Evolutionary conservation across 2,888 invertebrate genomes (phyloP), one percentile per base, ranked within the genome.

Genomic region (Halocaridina rubra): DNA sequence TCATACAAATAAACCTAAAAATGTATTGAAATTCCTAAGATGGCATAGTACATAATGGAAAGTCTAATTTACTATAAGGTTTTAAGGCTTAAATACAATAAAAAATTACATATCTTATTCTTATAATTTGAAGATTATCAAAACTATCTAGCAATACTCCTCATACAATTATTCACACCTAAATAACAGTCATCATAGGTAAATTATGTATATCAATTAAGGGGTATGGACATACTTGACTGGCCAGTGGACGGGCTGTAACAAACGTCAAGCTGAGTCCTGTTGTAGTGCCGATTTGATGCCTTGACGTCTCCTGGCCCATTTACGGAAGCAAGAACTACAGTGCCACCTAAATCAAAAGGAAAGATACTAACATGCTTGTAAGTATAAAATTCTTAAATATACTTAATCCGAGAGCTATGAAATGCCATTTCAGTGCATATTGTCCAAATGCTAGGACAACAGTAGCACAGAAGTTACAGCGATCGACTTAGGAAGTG

Each of bases 281-380:
- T 46, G 32, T 81, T 78, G 39, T 81, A 78, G 8, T 33, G 67
- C 3, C 86, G 77, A 29, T 86, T 81, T 30, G 79, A 86, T 29
- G 61, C 53, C 81, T 86, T 86, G 29, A 82, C 81, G 61, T 86
- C 86, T 13, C 78, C 81, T n/a, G 86, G 86, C 1, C 86, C 86
- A 79, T 86, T 81, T n/a, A 86, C 86, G 53, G 86, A 86, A 16
- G 81, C 86, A 61, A 86, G 72, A 16, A 79, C 81, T 13, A 82
- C 81, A 3, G 81, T 86, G 39, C 64, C 53, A 3, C 81, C 86
- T 86, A 71, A n/a, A 59, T 30, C 8, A 67, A 75, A 7, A 27
- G 27, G n/a, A 27, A 24, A 61, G 19, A 30, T 19, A 57, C n/a
- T 46, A 22, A 39, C n/a, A 75, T 3, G 7, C 53, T 53, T 53